These are phyloP conservation scores for Clivina fossor DNA, from an alignment of 2,888 invertebrate species.

Conservation along the genomic window DNA sequence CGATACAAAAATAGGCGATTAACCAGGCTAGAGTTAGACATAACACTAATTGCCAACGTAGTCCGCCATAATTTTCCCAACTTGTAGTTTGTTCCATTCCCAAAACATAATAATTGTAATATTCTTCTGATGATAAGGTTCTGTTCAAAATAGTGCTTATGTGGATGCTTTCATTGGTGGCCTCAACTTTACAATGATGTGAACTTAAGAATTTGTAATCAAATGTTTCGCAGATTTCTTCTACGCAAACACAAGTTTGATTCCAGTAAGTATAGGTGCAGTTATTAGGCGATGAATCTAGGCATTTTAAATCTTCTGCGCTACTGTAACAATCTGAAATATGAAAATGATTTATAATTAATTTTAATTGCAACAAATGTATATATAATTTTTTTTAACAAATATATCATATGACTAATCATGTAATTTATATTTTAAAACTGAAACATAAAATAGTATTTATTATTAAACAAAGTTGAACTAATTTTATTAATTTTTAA, in stretches of 20 bases:
- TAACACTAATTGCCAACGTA: conserved; percentile 81
- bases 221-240: conserved; percentile 14
- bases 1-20: conserved; percentile 82
- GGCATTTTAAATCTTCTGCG: conserved; percentile 60
- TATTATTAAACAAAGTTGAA: too few species aligned
- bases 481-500: too few species aligned
- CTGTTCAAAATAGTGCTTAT: conserved; percentile 60
- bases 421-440: too few species aligned
- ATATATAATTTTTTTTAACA: too few species aligned
- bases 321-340: conserved; percentile 66
- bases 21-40: conserved; percentile 79
- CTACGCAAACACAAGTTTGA: conserved; percentile 13
- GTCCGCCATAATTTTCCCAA: conserved; percentile 72
- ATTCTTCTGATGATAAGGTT: conserved; percentile 56
- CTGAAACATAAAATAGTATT: too few species aligned
- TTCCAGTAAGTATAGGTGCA: conserved; percentile 12
- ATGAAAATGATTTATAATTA: too few species aligned
- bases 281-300: conserved; percentile 49
- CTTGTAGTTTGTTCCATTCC: conserved; percentile 69
- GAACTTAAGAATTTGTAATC: neutral
- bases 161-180: conserved; percentile 54
- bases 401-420: too few species aligned
- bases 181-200: conserved; percentile 17
- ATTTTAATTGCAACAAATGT: too few species aligned
- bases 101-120: conserved; percentile 72